phyloP scores from a whole-genome alignment of 2,797 vertebrate species.

The Clarias laeviceps region DNA sequence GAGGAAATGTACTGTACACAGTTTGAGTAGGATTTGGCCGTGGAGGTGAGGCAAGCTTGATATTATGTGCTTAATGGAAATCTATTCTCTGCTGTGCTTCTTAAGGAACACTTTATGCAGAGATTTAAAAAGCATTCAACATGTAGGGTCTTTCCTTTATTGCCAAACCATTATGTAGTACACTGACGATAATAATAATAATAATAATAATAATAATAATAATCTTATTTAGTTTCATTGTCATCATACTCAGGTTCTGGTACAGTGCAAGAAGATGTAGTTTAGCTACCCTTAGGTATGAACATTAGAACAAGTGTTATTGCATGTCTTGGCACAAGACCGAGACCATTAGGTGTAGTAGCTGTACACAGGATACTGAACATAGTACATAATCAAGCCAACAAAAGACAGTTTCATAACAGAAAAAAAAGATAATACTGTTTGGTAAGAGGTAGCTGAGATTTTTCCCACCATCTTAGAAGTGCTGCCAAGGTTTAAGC shows the following conservation, averaged over 20 bases:
- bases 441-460: neutral
- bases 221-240: neutral
- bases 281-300: neutral
- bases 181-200: neutral
- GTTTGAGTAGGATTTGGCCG: neutral
- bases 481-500: neutral
- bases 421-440: neutral
- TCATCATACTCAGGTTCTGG: neutral
- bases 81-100: neutral
- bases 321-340: neutral
- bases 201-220: neutral
- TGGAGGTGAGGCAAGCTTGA: neutral
- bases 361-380: neutral
- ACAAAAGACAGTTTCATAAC: neutral
- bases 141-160: neutral
- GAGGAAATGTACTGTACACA: neutral
- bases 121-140: neutral
- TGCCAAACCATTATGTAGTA: neutral
- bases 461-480: neutral
- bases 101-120: neutral
- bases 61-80: neutral
- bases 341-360: neutral
- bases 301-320: neutral
- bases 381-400: neutral
- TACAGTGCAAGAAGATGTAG: neutral